Evolutionary conservation across 2,888 invertebrate species (phyloP).

Genomic region (Mystacides longicornis): DNA sequence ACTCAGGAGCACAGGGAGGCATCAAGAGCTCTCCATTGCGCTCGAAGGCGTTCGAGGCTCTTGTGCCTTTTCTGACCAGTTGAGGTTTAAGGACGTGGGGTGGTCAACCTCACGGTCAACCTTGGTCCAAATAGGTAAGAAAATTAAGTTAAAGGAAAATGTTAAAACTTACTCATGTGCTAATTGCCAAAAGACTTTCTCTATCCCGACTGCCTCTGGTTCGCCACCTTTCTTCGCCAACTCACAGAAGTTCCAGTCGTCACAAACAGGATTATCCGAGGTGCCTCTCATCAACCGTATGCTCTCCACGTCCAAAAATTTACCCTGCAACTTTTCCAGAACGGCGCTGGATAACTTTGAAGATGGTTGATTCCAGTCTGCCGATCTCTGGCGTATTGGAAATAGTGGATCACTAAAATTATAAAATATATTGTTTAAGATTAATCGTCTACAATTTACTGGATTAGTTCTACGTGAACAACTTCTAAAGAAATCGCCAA

Average conservation of each 20-base stretch:
- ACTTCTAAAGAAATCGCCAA: too few species aligned
- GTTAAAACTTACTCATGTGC: conserved; percentile 28
- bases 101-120: too few species aligned
- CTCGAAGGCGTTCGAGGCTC: too few species aligned
- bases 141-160: too few species aligned
- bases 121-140: too few species aligned
- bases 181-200: conserved; percentile 28
- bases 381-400: conserved; percentile 23
- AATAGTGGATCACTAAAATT: conserved; percentile 22
- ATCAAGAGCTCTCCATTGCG: too few species aligned
- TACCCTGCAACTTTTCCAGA: conserved; percentile 14
- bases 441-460: too few species aligned
- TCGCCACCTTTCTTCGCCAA: conserved; percentile 24
- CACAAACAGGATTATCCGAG: conserved; percentile 28
- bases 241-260: conserved; percentile 29
- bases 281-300: conserved; percentile 25
- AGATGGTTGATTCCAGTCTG: conserved; percentile 4
- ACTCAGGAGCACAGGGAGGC: too few species aligned
- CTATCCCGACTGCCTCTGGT: conserved; percentile 23
- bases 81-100: too few species aligned
- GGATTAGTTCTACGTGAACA: too few species aligned
- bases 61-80: too few species aligned
- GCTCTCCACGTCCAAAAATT: conserved; percentile 28
- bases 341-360: conserved; percentile 9
- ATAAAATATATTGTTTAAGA: too few species aligned